These are phyloP conservation scores for Drosophila stalkeri DNA, from an alignment of 2,888 invertebrate genomes.

Conservation along the genomic window DNA sequence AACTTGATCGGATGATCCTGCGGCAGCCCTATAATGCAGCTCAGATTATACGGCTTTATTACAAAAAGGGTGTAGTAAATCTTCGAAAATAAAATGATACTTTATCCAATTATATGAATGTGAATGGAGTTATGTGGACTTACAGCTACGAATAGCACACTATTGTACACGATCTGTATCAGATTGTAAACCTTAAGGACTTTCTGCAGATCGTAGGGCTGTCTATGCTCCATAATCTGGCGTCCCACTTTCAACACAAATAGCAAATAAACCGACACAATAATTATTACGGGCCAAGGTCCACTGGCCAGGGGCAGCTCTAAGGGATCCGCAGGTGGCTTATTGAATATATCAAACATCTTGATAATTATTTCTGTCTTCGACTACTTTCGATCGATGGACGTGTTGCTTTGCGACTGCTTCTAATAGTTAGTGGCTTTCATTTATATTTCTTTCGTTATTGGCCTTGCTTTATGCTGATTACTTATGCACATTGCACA, in stretches of 20 bases:
- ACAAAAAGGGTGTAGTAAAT: accelerated
- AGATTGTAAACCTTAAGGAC: constrained; percentile 24
- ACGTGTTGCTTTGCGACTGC: constrained; percentile 12
- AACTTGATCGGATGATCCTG: background rate
- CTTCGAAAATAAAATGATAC: background rate
- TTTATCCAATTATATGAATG: background rate
- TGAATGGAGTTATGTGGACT: background rate
- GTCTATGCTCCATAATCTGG: constrained; percentile 17
- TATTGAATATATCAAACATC: constrained; percentile 45
- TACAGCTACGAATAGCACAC: background rate
- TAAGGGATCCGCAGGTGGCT: constrained; percentile 46
- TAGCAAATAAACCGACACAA: constrained; percentile 10
- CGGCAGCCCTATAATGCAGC: background rate
- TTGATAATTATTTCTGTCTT: background rate
- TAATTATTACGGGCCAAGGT: constrained; percentile 7
- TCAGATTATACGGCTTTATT: background rate
- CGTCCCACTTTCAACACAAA: constrained; percentile 32
- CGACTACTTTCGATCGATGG: background rate
- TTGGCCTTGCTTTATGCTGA: background rate
- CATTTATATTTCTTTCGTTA: background rate
- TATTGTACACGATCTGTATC: constrained; percentile 33
- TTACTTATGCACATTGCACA: background rate
- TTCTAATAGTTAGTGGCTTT: background rate
- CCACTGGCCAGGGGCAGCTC: constrained; percentile 27
- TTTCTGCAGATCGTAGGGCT: constrained; percentile 10